Conservation (phyloP, 2,797 vertebrate genomes). For the Melanogrammus aeglefinus region DNA sequence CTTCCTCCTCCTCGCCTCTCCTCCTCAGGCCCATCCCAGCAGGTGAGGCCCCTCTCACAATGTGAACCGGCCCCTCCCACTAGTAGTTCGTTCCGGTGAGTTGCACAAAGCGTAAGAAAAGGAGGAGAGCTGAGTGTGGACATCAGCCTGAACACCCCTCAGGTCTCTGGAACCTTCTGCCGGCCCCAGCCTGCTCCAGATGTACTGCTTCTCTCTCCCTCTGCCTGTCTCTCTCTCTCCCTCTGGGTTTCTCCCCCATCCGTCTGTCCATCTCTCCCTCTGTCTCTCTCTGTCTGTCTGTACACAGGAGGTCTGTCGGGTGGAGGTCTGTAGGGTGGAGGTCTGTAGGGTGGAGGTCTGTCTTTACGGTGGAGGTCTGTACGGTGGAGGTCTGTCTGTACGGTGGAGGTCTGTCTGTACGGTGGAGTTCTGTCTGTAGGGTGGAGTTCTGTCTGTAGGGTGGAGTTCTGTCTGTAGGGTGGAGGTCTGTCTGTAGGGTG, state of each 20-base stretch:
- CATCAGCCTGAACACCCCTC: not conserved
- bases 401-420: no score
- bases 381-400: no score
- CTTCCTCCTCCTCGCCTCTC: conserved; percentile 33
- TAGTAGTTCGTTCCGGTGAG: not conserved
- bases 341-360: no score
- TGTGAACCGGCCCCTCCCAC: not conserved
- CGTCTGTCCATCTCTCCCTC: not conserved
- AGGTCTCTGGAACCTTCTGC: not conserved
- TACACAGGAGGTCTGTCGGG: no score
- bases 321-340: no score
- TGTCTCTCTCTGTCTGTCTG: not conserved
- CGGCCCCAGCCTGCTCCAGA: not conserved
- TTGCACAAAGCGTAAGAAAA: no score
- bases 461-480: no score
- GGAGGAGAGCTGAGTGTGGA: not conserved
- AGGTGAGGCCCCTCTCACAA: not conserved
- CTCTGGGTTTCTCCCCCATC: not conserved
- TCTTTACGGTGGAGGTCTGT: no score
- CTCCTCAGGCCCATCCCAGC: conserved; percentile 60
- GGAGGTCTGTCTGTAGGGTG: no score
- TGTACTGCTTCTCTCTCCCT: not conserved
- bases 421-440: no score
- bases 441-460: no score
- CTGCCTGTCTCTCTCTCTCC: not conserved